Evolutionary conservation across 2,888 invertebrate species (phyloP), one percentile per base, ranked within the genome.

Genomic region (Apamea monoglypha): DNA sequence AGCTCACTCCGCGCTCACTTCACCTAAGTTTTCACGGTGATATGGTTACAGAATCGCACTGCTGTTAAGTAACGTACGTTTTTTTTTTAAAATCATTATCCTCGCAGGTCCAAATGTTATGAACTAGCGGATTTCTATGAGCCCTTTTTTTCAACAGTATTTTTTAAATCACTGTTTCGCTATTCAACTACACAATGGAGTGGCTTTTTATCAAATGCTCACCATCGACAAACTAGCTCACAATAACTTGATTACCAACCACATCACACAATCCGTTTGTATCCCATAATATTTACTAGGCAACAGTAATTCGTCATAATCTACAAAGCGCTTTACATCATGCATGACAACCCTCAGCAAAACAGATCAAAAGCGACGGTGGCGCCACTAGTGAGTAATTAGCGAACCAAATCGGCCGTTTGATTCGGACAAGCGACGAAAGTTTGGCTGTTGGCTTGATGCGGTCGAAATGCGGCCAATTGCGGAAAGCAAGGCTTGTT

Each of bases 351-450:
- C 53, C 47, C 40, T 74, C n/a, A 50, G 64, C 21, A 74, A 76
- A 80, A 76, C 80, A 72, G 81, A 86, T 89, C 83, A 87, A 84
- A 89, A 85, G 77, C 83, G 64, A 86, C 74, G 29, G 80, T 76
- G 86, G 78, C 76, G 67, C 76, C 21, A 18, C 76, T 78, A 70
- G 64, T 69, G 78, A 74, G 83, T 89, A 89, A 90, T 90, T 90
- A 87, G 79, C 83, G 81, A 84, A 89, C 85, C 76, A 87, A 88
- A 89, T 87, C 85, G 77, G 81, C 66, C 76, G 81, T 79, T 86
- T 76, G 79, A 82, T 76, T 84, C 74, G 63, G 80, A 81, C 74
- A 78, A 63, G 71, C 66, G 66, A 76, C 29, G 83, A 81, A 83
- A 83, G 74, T 88, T 77, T n/a, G 69, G 61, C 56, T 76, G 50